Percentiles rank a stretch among this genome's conserved stretches.
These are phyloP conservation scores for Calvadosia cruxmelitensis DNA, from an alignment of 30 jellyfish, hydroid and myxozoan genomes.

Conservation along the genomic window DNA sequence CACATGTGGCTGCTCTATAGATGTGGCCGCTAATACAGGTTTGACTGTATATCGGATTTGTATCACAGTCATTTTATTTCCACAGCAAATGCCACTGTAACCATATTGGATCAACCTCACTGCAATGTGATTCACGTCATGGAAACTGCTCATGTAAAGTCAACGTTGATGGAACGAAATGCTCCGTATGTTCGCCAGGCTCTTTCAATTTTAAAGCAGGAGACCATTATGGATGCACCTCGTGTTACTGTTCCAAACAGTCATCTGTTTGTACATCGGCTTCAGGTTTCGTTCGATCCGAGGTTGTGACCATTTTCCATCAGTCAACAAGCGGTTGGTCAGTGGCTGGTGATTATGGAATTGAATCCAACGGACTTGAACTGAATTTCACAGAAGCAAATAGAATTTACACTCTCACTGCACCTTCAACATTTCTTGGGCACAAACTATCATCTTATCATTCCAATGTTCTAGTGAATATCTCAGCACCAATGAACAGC, in stretches of 20 bases:
- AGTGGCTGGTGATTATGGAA: background rate
- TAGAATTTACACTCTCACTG: no score
- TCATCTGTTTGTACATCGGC: constrained; percentile 40
- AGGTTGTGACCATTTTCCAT: constrained; percentile 6
- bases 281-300: constrained; percentile 4
- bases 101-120: constrained; percentile 36
- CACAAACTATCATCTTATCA: constrained; percentile 32
- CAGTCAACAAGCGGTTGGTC: constrained; percentile 25
- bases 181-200: constrained; percentile 34
- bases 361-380: background rate
- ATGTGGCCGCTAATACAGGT: no score
- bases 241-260: constrained; percentile 62
- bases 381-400: no score
- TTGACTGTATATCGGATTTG: no score
- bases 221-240: constrained; percentile 53
- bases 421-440: constrained; percentile 42
- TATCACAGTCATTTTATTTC: no score
- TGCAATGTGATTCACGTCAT: constrained; percentile 42
- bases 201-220: constrained; percentile 14
- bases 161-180: constrained; percentile 35
- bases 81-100: constrained; percentile 62
- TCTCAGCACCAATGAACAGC: background rate
- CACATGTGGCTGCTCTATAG: no score
- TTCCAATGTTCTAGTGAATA: constrained; percentile 10
- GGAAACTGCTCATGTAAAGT: constrained; percentile 66